Conservation (phyloP, 2,888 invertebrate species). For the Drosophila kanekoi region DNA sequence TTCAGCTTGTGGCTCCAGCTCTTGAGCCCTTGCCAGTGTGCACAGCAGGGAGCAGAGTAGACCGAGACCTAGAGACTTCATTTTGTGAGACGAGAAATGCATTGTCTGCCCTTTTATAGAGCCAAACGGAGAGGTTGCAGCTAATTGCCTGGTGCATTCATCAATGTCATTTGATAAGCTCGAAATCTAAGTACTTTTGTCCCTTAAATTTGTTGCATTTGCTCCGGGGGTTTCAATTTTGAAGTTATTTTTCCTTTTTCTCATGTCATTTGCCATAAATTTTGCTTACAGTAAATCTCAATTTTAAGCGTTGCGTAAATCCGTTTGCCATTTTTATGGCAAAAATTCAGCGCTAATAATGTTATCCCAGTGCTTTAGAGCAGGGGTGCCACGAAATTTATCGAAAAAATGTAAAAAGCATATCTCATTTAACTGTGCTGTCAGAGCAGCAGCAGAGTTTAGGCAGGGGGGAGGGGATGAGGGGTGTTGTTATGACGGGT, state of each 20-base stretch:
- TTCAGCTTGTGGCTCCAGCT: background rate
- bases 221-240: background rate
- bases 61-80: conserved; percentile 30
- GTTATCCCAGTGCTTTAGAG: conserved; percentile 52
- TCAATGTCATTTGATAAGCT: conserved; percentile 58
- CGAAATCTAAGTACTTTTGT: conserved; percentile 27
- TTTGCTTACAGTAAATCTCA: conserved; percentile 65
- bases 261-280: conserved; percentile 49
- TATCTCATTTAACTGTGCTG: conserved; percentile 69
- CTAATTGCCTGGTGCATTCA: conserved; percentile 45
- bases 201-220: conserved; percentile 27
- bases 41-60: conserved; percentile 20
- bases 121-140: background rate
- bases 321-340: conserved; percentile 67
- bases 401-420: conserved; percentile 68
- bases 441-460: conserved; percentile 30
- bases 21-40: conserved; percentile 2
- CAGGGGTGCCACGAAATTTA: conserved; percentile 47
- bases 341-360: conserved; percentile 66
- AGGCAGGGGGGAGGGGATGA: background rate
- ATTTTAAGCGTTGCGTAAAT: conserved; percentile 65
- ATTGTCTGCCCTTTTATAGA: conserved; percentile 35
- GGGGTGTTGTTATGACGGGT: conserved; percentile 74
- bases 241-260: conserved; percentile 6
- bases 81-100: conserved; percentile 11